A percentile compares a stretch with the other conserved stretches of the same genome.
Conservation (phyloP, 2,113 vertebrate genomes). For the Cyphotilapia sp. region DNA sequence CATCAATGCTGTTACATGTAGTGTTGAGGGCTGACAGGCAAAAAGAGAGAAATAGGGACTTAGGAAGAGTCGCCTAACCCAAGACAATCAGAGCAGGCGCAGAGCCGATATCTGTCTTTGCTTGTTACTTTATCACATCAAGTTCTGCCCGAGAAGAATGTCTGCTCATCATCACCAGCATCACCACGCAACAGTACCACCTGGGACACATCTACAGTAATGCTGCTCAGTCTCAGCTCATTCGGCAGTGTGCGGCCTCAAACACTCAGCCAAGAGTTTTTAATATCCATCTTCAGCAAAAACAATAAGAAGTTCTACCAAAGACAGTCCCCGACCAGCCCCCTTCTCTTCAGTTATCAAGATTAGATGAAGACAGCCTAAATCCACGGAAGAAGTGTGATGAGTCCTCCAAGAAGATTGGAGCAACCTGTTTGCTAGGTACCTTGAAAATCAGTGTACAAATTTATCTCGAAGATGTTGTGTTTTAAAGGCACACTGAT, state of each 20-base stretch:
- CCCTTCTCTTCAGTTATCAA: background rate
- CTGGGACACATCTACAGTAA: background rate
- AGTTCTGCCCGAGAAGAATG: background rate
- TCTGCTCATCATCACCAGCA: background rate
- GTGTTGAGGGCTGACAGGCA: constrained; percentile 79
- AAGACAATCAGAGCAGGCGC: background rate
- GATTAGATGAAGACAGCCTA: background rate
- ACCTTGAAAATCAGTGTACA: background rate
- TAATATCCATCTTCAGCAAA: background rate
- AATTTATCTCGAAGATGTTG: background rate
- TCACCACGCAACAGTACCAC: background rate
- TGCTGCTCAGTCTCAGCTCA: background rate
- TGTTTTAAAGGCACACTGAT: background rate
- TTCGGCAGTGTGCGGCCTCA: background rate
- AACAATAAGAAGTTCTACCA: background rate
- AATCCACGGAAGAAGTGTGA: background rate
- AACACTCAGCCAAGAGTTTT: background rate
- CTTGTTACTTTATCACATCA: background rate
- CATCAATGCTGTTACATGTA: constrained; percentile 80
- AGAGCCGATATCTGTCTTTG: background rate
- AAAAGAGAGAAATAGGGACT: background rate
- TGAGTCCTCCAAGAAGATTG: background rate
- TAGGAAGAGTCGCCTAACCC: background rate
- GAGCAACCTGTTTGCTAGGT: background rate
- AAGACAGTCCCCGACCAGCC: background rate